Evolutionary conservation across 2,888 invertebrate genomes (phyloP), one percentile per base, ranked within the genome.

Genomic region (Cecidostiba fungosa): DNA sequence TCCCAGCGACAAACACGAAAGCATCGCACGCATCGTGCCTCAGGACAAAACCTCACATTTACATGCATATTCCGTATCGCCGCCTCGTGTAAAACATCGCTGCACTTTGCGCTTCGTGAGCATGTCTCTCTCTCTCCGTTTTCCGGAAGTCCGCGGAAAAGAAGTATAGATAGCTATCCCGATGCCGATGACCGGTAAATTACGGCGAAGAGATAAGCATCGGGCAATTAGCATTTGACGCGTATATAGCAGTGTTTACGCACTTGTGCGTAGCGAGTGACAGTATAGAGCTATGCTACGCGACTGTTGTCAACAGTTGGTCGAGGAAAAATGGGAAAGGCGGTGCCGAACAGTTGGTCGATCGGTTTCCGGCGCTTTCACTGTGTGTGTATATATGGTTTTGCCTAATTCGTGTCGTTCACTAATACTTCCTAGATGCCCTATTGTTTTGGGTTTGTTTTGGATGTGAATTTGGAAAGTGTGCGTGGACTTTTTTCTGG

Each of bases 281-380:
- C 70, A 81, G 43, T 59, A n/a, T 59, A 23, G 8, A 4, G 62
- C 26, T n/a, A 72, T 43, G 43, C 12, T 12, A 12, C 12, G 43
- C 43, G 62, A 74, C 74, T 78, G 74, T 76, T 82, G 78, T 77
- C 81, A 85, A 78, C 78, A 79, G 82, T 70, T 69, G 77, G 69
- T 16, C 50, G 50, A 16, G 29, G 72, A 69, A 43, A 43, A 66
- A 29, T 29, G 12, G 43, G n/a, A 29, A 29, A 66, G 66, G 26
- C 66, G 66, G 29, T 26, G 12, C 66, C 5, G 32, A 66, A 80
- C 80, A 80, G 80, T 72, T 80, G 80, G 80, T 39, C 29, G 62
- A 59, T 72, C 10, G 72, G 32, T 54, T 62, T 73, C 59, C 78
- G 72, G 62, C 23, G 23, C 26, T 62, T 73, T 80, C 36, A 59